Evolutionary conservation across 1,140 invertebrate genomes (phyloP).

Genomic region (Drosophila biarmipes): DNA sequence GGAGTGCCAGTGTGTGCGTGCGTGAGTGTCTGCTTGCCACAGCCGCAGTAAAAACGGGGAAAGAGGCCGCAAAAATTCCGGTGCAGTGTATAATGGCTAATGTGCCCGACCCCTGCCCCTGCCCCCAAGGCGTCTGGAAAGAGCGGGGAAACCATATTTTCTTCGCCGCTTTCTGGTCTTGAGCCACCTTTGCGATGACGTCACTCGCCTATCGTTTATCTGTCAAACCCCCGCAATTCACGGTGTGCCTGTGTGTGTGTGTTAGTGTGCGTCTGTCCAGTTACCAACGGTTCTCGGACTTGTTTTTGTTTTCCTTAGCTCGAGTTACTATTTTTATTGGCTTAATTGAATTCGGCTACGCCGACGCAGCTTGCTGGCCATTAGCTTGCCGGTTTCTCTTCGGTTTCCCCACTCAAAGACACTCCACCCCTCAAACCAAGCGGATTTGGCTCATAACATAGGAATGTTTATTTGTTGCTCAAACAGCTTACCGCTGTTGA

Average conservation of each 20-base stretch:
- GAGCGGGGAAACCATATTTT: constrained; percentile 33
- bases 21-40: constrained; percentile 52
- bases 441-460: constrained; percentile 45
- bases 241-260: constrained; percentile 8
- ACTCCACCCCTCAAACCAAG: background rate
- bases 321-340: constrained; percentile 67
- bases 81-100: constrained; percentile 59
- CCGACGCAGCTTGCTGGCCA: constrained; percentile 44
- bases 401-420: constrained; percentile 23
- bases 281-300: constrained; percentile 52
- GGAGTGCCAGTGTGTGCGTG: constrained; percentile 3
- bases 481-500: constrained; percentile 44
- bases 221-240: constrained; percentile 65
- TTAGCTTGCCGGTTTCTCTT: constrained; percentile 51
- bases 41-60: constrained; percentile 51
- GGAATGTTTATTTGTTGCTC: constrained; percentile 42
- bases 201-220: constrained; percentile 55
- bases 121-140: background rate
- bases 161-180: constrained; percentile 24
- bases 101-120: constrained; percentile 18
- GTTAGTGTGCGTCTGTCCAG: constrained; percentile 31
- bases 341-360: constrained; percentile 63
- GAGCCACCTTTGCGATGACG: constrained; percentile 61
- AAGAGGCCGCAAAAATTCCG: constrained; percentile 73
- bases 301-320: constrained; percentile 70